Evolutionary conservation across 2,113 vertebrate genomes (phyloP).

Genomic region (Pardalotus punctatus): DNA sequence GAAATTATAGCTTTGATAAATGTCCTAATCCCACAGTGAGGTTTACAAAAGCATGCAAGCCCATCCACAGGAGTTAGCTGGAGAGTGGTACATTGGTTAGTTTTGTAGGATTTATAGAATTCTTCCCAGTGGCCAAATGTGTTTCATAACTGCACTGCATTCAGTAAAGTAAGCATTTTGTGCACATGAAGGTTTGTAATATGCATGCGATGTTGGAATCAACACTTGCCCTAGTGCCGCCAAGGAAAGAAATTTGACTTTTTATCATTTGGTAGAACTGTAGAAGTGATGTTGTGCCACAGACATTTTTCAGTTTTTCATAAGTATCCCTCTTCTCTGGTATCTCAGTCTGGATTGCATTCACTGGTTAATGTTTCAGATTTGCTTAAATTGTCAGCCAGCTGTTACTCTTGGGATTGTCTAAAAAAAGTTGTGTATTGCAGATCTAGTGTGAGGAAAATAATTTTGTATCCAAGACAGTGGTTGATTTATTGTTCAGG

Average conservation of each 20-base stretch:
- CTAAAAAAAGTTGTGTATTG: neutral
- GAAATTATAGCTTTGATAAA: conserved; percentile 55
- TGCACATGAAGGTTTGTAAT: neutral
- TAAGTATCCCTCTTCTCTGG: neutral
- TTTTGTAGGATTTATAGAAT: conserved; percentile 13
- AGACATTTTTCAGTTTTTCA: neutral
- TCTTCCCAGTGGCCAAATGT: neutral
- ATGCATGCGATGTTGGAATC: neutral
- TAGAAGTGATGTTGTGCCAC: neutral
- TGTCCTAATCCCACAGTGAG: conserved; percentile 2
- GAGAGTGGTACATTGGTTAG: neutral
- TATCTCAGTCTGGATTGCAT: neutral
- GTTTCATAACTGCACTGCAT: neutral
- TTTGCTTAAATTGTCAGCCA: conserved; percentile 16
- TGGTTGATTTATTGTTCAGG: conserved; percentile 9
- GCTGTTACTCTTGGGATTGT: conserved; percentile 18
- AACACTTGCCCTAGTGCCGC: neutral
- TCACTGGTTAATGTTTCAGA: neutral
- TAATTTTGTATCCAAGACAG: conserved; percentile 2
- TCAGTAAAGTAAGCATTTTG: neutral
- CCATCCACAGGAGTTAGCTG: neutral
- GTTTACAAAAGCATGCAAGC: neutral
- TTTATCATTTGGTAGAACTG: neutral
- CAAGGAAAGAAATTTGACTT: neutral
- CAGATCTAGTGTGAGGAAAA: conserved; percentile 8